These are phyloP conservation scores for Geothlypis trichas DNA, from an alignment of 2,113 vertebrate species.

Conservation along the genomic window DNA sequence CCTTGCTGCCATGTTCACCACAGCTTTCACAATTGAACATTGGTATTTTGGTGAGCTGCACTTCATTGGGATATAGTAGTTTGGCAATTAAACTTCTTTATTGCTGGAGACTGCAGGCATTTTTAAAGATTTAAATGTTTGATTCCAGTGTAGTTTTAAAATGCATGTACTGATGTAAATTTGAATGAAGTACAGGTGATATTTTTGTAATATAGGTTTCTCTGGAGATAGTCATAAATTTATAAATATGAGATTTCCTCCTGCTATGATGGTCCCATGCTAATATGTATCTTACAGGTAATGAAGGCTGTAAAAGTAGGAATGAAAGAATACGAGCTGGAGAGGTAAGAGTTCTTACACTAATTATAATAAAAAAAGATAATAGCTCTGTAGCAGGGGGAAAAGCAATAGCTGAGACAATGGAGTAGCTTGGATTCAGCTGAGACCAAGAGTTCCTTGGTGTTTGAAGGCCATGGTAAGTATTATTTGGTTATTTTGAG, in stretches of 20 bases:
- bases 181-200: not conserved
- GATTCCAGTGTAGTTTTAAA: constrained; percentile 15
- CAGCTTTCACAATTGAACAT: not conserved
- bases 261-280: constrained; percentile 47
- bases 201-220: constrained; percentile 23
- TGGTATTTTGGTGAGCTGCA: not conserved
- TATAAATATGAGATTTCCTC: constrained; percentile 36
- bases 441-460: not conserved
- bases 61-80: not conserved
- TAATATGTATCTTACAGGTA: constrained; percentile 74
- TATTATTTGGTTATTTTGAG: not conserved
- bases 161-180: constrained; percentile 4
- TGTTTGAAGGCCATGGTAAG: not conserved
- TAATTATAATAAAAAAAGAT: constrained; percentile 39
- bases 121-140: not conserved
- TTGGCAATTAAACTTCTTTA: not conserved
- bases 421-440: not conserved
- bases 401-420: not conserved
- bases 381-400: not conserved
- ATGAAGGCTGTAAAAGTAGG: constrained; percentile 82
- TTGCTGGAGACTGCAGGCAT: not conserved
- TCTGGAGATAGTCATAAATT: constrained; percentile 37
- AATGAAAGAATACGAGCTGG: constrained; percentile 82
- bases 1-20: not conserved
- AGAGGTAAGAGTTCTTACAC: constrained; percentile 73